These are phyloP conservation scores for Drosophila yooni DNA, from an alignment of 2,888 invertebrate species.

Conservation along the genomic window DNA sequence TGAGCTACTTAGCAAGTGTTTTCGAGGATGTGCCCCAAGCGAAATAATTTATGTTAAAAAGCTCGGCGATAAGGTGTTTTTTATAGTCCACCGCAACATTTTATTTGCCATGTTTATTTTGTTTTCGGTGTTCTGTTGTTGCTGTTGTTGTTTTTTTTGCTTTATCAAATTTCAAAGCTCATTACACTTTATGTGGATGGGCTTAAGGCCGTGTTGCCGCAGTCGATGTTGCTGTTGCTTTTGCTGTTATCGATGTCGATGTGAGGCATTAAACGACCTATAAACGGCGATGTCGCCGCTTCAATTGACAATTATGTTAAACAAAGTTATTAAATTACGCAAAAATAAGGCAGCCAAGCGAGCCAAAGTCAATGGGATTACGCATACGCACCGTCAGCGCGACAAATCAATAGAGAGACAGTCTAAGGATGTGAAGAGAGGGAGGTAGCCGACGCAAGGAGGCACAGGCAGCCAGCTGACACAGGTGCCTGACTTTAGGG, in stretches of 20 bases:
- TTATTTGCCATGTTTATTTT: constrained; percentile 37
- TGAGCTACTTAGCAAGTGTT: background rate
- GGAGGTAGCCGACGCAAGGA: background rate
- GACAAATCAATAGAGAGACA: constrained; percentile 74
- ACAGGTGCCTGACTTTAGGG: constrained; percentile 35
- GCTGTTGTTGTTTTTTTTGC: constrained; percentile 11
- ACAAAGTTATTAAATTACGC: constrained; percentile 81
- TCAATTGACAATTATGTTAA: constrained; percentile 82
- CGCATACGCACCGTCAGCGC: constrained; percentile 69
- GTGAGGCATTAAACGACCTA: constrained; percentile 70
- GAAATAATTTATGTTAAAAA: constrained; percentile 17
- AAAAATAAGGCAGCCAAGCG: constrained; percentile 74
- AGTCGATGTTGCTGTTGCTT: background rate
- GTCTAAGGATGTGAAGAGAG: background rate
- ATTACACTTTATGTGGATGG: constrained; percentile 71
- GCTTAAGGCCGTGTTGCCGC: constrained; percentile 55
- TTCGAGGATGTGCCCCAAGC: background rate
- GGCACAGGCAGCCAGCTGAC: background rate
- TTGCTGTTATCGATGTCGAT: constrained; percentile 56
- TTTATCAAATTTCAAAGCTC: constrained; percentile 82
- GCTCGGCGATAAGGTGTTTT: constrained; percentile 14
- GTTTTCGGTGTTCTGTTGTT: background rate
- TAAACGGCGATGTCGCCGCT: constrained; percentile 74
- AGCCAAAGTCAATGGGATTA: constrained; percentile 73
- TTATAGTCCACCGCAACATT: constrained; percentile 9